Evolutionary conservation across 1,140 invertebrate genomes (phyloP).

Genomic region (Drosophila rhopaloa): DNA sequence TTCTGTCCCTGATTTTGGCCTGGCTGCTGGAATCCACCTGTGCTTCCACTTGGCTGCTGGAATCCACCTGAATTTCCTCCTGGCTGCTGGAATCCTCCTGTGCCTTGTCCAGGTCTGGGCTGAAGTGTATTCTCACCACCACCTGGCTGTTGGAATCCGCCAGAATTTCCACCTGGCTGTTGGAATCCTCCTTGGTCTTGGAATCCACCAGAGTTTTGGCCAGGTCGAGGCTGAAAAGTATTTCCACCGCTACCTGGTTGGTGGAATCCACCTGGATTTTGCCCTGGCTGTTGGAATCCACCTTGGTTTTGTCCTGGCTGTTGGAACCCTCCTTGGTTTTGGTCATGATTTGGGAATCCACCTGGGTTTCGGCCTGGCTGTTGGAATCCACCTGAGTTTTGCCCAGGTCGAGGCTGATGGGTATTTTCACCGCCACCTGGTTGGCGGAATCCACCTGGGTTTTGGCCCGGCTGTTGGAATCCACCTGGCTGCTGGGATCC

Average conservation of each 20-base stretch:
- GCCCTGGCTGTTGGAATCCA: conserved; percentile 14
- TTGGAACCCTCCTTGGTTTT: no score
- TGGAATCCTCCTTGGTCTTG: not conserved
- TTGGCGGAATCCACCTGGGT: conserved; percentile 1
- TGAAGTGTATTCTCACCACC: not conserved
- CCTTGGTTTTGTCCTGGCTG: no score
- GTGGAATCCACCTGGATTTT: conserved; percentile 5
- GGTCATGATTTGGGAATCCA: conserved; percentile 1
- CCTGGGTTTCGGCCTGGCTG: not conserved
- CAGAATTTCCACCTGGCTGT: not conserved
- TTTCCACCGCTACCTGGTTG: not conserved
- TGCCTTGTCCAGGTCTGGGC: not conserved
- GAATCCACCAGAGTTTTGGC: not conserved
- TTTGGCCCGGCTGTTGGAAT: not conserved
- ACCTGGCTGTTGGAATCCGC: not conserved
- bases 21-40: not conserved
- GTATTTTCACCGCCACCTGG: not conserved
- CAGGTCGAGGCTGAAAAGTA: conserved; percentile 6
- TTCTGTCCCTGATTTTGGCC: not conserved
- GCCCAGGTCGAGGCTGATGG: no score
- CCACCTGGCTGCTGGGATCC: not conserved
- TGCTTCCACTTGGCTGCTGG: not conserved
- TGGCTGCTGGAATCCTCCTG: conserved; percentile 3
- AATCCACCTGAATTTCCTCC: conserved; percentile 2
- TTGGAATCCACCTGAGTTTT: conserved; percentile 4